Evolutionary conservation across 2,888 invertebrate species (phyloP), one percentile per base, ranked within the genome.

Genomic region (Galeruca laticollis): DNA sequence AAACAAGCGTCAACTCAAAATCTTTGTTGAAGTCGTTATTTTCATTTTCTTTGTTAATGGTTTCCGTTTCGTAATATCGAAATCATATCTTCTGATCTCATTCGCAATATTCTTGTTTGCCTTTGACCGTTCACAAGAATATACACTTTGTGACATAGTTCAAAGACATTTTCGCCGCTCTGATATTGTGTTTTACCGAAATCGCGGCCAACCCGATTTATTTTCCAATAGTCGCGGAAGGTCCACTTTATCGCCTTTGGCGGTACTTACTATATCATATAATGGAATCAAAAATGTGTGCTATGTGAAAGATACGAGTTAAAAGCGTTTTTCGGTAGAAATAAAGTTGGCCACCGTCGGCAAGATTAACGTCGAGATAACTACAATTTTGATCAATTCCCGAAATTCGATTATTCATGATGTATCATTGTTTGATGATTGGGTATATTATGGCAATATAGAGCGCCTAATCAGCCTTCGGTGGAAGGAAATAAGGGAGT

Each of bases 71-170:
- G 77, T 79, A 79, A 80, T 80, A 81, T 79, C 80, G 77, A 79
- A 81, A 81, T 82, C 81, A 81, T 81, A 81, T 82, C 82, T 75
- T 75, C 72, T 74, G 77, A 80, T 79, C 77, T 78, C 73, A 72
- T 75, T 78, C 77, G 76, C 77, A 79, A 80, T 80, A 79, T 79
- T 77, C 77, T 77, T 69, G 72, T 31, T 74, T 77, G 69, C 65
- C 79, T 79, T 80, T 80, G 79, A 79, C 80, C 79, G 77, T 71
- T 71, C 73, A 73, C 71, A 71, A 37, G 37, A 66, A 57, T 59
- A 66, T 66, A 66, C 70, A 74, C 75, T 65, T 75, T 76, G 60
- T 63, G 73, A 60, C 62, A 49, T 49, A 69, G 75, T 71, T 75
- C 74, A 76, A 76, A 76, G 77, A 70, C 60, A 57, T 54, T 67